Conservation (phyloP, 2,888 invertebrate species). For the Lepeophtheirus nordmannii region DNA sequence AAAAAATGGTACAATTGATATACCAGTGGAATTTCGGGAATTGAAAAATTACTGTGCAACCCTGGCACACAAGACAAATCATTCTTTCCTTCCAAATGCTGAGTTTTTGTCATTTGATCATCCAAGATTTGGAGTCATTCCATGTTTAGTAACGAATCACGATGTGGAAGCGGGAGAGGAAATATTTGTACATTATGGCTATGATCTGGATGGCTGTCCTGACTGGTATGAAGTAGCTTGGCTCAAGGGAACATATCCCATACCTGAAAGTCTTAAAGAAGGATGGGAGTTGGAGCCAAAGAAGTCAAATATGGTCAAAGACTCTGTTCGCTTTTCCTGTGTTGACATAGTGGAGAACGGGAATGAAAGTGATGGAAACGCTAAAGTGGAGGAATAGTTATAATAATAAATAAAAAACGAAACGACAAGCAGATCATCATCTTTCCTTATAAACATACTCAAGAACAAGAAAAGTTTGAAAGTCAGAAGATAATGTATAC, state of each 20-base stretch:
- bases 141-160: conserved; percentile 19
- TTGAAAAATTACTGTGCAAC: conserved; percentile 18
- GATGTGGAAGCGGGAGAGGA: conserved; percentile 17
- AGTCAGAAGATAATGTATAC: no score
- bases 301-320: not conserved
- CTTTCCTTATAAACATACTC: no score
- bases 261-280: conserved; percentile 3
- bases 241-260: conserved; percentile 17
- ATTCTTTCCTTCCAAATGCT: conserved; percentile 21
- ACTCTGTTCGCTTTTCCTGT: not conserved
- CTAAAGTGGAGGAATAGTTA: no score
- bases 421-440: no score
- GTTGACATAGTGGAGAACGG: not conserved
- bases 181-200: conserved; percentile 24
- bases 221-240: conserved; percentile 23
- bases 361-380: not conserved
- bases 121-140: conserved; percentile 23
- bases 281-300: not conserved
- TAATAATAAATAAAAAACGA: no score
- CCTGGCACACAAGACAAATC: conserved; percentile 23
- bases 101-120: conserved; percentile 23
- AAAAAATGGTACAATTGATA: conserved; percentile 21
- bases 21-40: conserved; percentile 13
- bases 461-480: no score
- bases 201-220: conserved; percentile 19